phyloP scores from a whole-genome alignment of 2,797 vertebrate genomes.

The Anisognathus igniventris region DNA sequence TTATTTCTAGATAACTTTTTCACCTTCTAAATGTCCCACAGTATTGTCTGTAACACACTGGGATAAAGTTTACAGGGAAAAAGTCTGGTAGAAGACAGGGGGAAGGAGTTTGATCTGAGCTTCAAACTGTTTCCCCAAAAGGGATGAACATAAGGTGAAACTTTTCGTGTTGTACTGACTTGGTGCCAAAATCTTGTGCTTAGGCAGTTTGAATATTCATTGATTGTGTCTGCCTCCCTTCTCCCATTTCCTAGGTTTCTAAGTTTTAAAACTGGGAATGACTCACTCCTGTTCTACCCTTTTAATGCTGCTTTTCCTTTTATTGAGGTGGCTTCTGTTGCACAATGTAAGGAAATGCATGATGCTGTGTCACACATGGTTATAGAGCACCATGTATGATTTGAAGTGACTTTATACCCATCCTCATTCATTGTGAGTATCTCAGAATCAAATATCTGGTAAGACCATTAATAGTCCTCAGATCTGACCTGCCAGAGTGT shows the following conservation, averaged over 20 bases:
- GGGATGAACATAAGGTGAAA: neutral
- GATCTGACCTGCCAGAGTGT: neutral
- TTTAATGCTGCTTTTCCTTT: neutral
- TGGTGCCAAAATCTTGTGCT: neutral
- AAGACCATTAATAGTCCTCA: neutral
- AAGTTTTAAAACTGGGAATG: neutral
- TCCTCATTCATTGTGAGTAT: neutral
- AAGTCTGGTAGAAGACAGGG: neutral
- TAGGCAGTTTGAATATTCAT: neutral
- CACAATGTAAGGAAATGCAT: neutral
- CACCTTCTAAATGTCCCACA: neutral
- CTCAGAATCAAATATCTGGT: neutral
- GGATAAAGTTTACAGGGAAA: neutral
- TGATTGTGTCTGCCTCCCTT: neutral
- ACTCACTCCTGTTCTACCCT: neutral
- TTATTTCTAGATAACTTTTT: neutral
- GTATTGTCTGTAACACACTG: neutral
- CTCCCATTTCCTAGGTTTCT: neutral
- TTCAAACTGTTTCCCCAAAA: neutral
- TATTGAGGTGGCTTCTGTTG: neutral
- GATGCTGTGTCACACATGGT: neutral
- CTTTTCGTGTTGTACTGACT: neutral
- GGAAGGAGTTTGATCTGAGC: neutral
- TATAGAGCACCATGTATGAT: neutral
- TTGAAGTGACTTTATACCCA: neutral